Base-by-base conservation (phyloP, 2,113 vertebrate species). In the Arizona elegans region DNA sequence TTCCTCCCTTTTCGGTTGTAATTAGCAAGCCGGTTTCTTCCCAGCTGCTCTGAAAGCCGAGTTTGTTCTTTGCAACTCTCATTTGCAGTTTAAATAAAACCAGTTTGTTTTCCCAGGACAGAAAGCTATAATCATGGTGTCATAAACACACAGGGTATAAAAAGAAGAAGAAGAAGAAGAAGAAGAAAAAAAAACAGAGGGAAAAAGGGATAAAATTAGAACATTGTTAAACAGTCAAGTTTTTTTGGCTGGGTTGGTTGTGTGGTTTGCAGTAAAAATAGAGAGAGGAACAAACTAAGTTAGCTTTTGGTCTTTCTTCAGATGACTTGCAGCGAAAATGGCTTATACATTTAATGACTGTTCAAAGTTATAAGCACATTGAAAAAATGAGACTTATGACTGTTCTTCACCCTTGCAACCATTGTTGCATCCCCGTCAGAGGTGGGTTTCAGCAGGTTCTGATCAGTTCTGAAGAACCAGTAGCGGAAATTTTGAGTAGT, bases 121-220 rank as follows among this genome's bases (percentile, higher is more conserved):
- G 55, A 86, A 90, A 65, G 91, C 50, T 90, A 89, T 87, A 86
- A 91, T 92, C 87, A 87, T 85, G 53, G 87, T 52, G 65, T 33
- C 81, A 55, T 43, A 38, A 65, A 86, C 55, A 89, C 70, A 89
- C 86, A 90, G 55, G 29, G 56, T 26, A 70, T 70, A 70, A 70
- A 70, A 70, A 33, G 65, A 70, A 70, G 26, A 29, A 90, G 92
- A 50, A 92, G 50, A 9, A 55, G 24, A 8, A n/a, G n/a, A 23
- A 5, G 12, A 19, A 19, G 9, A 89, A 53, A 8, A 62, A 62
- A 23, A 62, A 62, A 26, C 29, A 15, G 65, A 1, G 29, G 62
- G 19, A 15, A 11, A 50, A 89, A 90, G 75, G 87, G 56, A 92
- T 92, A 92, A 93, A 93, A 93, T 90, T 90, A 93, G 92, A 93